phyloP scores from a whole-genome alignment of 2,888 invertebrate genomes.

The Pristionchus exspectatus region DNA sequence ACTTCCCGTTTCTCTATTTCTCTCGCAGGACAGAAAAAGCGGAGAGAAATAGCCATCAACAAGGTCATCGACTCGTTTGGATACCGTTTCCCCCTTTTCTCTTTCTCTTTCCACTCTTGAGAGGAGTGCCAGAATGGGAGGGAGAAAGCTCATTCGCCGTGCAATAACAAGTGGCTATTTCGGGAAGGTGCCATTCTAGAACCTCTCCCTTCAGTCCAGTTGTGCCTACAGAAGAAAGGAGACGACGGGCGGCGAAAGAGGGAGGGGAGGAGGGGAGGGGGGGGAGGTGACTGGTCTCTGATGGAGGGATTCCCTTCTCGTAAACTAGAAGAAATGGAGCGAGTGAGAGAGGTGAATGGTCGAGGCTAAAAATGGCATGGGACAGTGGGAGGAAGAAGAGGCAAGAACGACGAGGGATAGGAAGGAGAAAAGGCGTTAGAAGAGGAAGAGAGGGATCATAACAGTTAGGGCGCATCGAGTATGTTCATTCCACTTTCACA shows the following conservation, averaged over 20 bases:
- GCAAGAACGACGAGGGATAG: conserved; percentile 1
- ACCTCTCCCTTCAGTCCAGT: conserved; percentile 8
- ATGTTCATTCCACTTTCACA: background rate
- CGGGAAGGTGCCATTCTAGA: conserved; percentile 27
- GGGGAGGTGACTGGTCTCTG: conserved; percentile 42
- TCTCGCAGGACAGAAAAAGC: background rate
- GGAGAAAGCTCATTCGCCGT: background rate
- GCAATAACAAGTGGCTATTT: conserved; percentile 32
- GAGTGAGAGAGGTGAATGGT: background rate
- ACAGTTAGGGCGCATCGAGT: background rate
- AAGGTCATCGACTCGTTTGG: conserved; percentile 41
- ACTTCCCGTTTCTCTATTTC: conserved; percentile 18
- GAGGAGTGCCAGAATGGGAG: background rate
- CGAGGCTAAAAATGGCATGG: conserved; percentile 32
- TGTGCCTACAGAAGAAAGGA: conserved; percentile 30
- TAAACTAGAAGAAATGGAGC: conserved; percentile 29
- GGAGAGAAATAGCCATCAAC: conserved; percentile 25
- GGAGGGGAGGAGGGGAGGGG: background rate
- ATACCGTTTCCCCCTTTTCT: conserved; percentile 17
- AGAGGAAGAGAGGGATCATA: background rate
- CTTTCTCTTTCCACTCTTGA: conserved; percentile 16
- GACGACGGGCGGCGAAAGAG: background rate
- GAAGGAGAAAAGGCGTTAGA: background rate
- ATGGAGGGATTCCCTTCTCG: conserved; percentile 34
- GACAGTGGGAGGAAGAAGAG: background rate